Conservation (phyloP, 2,797 vertebrate genomes). For the Premnoplex brunnescens region DNA sequence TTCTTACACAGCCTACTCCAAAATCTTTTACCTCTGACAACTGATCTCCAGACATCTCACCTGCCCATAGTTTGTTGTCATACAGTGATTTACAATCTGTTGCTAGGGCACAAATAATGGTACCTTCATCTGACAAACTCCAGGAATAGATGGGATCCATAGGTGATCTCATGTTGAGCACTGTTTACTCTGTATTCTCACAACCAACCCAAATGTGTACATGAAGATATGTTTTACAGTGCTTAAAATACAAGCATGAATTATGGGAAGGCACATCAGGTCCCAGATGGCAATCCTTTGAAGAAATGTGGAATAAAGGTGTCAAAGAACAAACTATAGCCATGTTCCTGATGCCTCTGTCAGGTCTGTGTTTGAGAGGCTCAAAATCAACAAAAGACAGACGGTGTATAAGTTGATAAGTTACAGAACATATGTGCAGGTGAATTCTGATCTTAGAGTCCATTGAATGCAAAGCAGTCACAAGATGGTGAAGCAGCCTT, state of each 20-base stretch:
- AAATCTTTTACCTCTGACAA: background rate
- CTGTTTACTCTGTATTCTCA: background rate
- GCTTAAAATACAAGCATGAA: background rate
- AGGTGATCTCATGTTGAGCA: background rate
- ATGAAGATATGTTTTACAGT: background rate
- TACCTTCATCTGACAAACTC: background rate
- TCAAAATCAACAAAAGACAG: background rate
- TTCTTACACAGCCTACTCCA: background rate
- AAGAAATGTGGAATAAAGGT: background rate
- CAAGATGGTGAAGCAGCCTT: background rate
- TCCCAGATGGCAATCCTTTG: background rate
- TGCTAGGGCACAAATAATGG: background rate
- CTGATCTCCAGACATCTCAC: background rate
- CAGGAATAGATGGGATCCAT: background rate
- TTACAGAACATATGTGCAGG: fast-evolving
- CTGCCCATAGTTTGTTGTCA: background rate
- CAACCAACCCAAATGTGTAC: background rate
- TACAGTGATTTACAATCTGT: background rate
- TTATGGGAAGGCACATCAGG: background rate
- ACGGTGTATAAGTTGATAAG: background rate
- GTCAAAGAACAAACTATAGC: background rate
- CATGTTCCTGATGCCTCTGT: background rate
- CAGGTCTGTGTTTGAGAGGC: background rate
- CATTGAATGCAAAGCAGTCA: background rate
- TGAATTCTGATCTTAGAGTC: background rate